phyloP scores from a whole-genome alignment of 2,113 vertebrate species.

The Passer montanus region DNA sequence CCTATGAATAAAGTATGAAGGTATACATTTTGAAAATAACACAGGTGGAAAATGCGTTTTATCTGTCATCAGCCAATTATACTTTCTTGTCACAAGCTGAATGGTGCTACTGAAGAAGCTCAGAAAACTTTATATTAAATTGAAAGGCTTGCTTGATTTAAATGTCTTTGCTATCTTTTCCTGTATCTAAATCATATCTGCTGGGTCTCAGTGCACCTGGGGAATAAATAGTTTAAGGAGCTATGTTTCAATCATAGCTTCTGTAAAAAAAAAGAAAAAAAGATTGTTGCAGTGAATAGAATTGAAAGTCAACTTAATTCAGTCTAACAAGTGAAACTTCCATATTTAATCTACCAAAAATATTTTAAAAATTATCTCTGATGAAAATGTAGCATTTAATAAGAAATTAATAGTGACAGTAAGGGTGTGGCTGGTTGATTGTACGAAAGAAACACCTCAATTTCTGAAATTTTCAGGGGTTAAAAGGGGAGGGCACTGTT shows the following conservation, averaged over 20 bases:
- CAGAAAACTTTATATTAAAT: background rate
- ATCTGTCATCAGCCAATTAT: background rate
- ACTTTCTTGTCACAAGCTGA: background rate
- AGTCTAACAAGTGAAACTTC: background rate
- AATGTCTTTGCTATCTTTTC: background rate
- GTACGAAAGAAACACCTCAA: background rate
- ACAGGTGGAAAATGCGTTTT: background rate
- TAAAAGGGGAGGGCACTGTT: background rate
- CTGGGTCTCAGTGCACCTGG: background rate
- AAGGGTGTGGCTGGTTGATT: background rate
- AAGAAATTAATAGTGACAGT: background rate
- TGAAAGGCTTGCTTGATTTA: background rate
- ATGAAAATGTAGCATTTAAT: background rate
- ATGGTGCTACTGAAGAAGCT: background rate
- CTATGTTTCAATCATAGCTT: background rate
- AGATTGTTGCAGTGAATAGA: background rate
- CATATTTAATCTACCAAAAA: background rate
- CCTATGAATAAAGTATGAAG: background rate
- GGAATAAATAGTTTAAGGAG: background rate
- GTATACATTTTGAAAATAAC: background rate
- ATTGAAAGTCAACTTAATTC: background rate
- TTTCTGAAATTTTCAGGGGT: background rate
- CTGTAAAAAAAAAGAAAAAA: background rate
- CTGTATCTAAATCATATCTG: background rate
- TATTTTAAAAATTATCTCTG: background rate